A percentile compares a stretch with the other conserved stretches of the same genome.
Evolutionary conservation across 2,797 vertebrate species (phyloP).

Genomic region (Melanotaenia trifasciata): DNA sequence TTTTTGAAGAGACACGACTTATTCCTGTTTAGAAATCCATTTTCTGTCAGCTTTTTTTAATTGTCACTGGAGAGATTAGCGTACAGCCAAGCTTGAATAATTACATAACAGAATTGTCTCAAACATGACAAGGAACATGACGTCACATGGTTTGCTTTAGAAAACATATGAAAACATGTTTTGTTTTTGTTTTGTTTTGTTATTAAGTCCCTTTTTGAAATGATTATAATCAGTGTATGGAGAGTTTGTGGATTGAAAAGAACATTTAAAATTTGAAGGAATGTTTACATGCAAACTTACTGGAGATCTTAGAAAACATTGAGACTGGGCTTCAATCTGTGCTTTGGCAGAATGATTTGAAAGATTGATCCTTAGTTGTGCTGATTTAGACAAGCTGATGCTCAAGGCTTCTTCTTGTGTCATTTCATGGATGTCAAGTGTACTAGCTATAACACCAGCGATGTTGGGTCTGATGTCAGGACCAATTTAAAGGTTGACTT

Average conservation of each 20-base stretch:
- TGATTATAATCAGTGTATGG: background rate
- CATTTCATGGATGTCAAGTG: slow-evolving; percentile 30
- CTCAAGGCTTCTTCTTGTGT: slow-evolving; percentile 48
- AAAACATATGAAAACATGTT: background rate
- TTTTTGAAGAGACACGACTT: slow-evolving; percentile 45
- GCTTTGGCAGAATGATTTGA: slow-evolving; percentile 30
- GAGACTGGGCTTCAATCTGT: slow-evolving; percentile 22
- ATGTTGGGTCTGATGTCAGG: slow-evolving; percentile 24
- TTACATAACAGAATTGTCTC: slow-evolving; percentile 29
- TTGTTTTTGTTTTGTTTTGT: background rate
- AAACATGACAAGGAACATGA: slow-evolving; percentile 1
- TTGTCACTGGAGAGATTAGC: slow-evolving; percentile 50
- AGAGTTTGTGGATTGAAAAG: background rate
- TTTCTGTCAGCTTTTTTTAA: slow-evolving; percentile 44
- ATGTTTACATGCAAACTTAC: background rate
- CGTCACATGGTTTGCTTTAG: slow-evolving; percentile 1
- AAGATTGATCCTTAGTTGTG: slow-evolving; percentile 41
- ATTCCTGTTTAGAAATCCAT: slow-evolving; percentile 43
- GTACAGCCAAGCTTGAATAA: slow-evolving; percentile 17
- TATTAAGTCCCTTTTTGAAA: background rate
- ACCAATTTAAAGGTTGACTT: slow-evolving; percentile 29
- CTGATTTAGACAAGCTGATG: slow-evolving; percentile 45
- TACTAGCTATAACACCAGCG: slow-evolving; percentile 38
- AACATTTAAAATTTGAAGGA: background rate
- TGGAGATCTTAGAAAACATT: background rate